Percentiles rank a stretch among this genome's conserved stretches.
Conservation (phyloP, 2,888 invertebrate species). For the Alloplasta piceator region DNA sequence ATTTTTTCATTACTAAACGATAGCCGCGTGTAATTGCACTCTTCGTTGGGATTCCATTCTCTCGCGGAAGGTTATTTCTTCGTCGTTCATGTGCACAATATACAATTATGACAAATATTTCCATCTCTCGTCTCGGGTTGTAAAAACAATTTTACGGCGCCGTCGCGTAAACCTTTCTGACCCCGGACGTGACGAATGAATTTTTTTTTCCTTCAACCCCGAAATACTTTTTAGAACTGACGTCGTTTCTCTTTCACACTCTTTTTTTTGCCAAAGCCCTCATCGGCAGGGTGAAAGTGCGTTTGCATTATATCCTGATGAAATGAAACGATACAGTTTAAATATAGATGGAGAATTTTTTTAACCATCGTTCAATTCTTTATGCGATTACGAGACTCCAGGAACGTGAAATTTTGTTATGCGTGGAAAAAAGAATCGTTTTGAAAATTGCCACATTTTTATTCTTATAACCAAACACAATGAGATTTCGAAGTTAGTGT, state of each 20-base stretch:
- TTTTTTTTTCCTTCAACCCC: constrained; percentile 2
- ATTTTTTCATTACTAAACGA: neutral
- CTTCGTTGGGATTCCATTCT: constrained; percentile 42
- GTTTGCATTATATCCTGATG: too few species aligned
- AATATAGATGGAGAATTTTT: too few species aligned
- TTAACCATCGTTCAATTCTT: constrained; percentile 30
- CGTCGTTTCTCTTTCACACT: neutral
- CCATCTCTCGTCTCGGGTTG: neutral
- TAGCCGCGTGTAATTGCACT: constrained; percentile 9
- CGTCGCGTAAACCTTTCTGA: neutral
- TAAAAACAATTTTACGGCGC: too few species aligned
- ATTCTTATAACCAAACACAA: too few species aligned
- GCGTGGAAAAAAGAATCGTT: constrained; percentile 34
- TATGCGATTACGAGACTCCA: constrained; percentile 21
- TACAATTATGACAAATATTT: neutral
- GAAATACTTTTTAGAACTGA: neutral
- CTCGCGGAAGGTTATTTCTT: constrained; percentile 30
- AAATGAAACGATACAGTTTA: too few species aligned
- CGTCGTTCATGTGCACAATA: constrained; percentile 17
- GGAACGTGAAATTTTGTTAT: too few species aligned
- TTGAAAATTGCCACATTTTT: too few species aligned
- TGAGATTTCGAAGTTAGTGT: too few species aligned
- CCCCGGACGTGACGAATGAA: neutral
- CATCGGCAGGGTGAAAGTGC: too few species aligned
- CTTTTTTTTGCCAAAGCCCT: neutral